Conservation (phyloP, 2,113 vertebrate species). For the Colius striatus region DNA sequence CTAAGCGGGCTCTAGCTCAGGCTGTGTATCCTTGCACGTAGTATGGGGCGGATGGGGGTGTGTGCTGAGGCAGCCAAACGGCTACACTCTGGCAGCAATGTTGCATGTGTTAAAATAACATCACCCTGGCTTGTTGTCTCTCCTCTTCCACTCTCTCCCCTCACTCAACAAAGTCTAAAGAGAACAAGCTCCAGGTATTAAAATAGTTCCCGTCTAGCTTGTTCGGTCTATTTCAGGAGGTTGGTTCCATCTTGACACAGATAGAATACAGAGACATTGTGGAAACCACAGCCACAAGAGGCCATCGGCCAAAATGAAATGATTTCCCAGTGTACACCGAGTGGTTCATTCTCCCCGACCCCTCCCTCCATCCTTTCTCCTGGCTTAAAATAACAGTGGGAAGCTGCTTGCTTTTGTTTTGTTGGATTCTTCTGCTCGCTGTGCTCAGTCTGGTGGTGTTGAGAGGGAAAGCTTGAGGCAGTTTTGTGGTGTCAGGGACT, state of each 20-base stretch:
- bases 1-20: neutral
- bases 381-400: slow-evolving; percentile 63
- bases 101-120: slow-evolving; percentile 56
- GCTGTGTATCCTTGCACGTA: slow-evolving; percentile 43
- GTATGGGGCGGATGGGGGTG: neutral
- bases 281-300: slow-evolving; percentile 66
- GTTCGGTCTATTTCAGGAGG: slow-evolving; percentile 68
- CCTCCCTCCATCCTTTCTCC: slow-evolving; percentile 1
- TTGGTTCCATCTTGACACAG: slow-evolving; percentile 59
- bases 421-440: slow-evolving; percentile 26
- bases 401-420: slow-evolving; percentile 47
- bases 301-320: slow-evolving; percentile 57
- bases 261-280: slow-evolving; percentile 56
- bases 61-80: slow-evolving; percentile 45
- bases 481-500: neutral
- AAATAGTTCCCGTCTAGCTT: slow-evolving; percentile 63
- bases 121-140: slow-evolving; percentile 29
- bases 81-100: neutral
- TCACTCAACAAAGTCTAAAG: slow-evolving; percentile 30
- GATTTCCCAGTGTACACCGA: neutral
- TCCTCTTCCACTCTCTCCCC: slow-evolving; percentile 26
- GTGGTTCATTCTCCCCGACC: neutral
- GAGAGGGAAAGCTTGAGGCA: neutral
- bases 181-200: slow-evolving; percentile 55
- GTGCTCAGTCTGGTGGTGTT: neutral